Base-by-base conservation (phyloP, 2,797 vertebrate genomes). In the Cyclura pinguis region DNA sequence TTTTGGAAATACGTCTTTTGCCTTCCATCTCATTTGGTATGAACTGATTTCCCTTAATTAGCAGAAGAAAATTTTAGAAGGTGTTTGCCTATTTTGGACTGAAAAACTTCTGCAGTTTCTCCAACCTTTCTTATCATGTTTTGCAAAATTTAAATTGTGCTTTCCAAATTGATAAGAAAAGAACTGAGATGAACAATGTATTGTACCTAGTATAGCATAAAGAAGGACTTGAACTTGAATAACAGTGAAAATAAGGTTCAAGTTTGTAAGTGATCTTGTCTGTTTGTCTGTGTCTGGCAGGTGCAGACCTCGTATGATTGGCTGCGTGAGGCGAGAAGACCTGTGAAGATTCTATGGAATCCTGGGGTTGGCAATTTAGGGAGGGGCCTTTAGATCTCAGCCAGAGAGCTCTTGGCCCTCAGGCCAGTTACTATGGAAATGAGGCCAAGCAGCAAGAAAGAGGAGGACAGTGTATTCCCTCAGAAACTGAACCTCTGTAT, bases 11-110 rank as follows among this genome's bases (percentile, higher is more conserved):
- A 38, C 0, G 87, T 89, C 85, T 90, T 47, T 87, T 92, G 16
- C 12, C 24, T 91, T 95, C 57, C 81, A 2, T 14, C 2, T 1
- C 84, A 1, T 80, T 9, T 91, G 42, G 94, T 12, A 32, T 22
- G 3, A 32, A 16, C 24, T 84, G 10, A 89, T 93, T 81, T 18
- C 47, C 8, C 73, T 90, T 90, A 92, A 90, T 90, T 92, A 91
- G 9, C 50, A 82, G 83, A 89, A 88, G 50, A 8, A 42, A 1
- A 84, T 12, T 87, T 87, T 86, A 80, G 6, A 74, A 90, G 80
- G 10, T 50, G 42, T 59, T 90, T 38, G 89, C 91, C 77, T 81
- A 83, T 83, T 90, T 9, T 62, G 87, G 3, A 7, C 91, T 64
- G 90, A 91, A 84, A 83, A 50, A 52, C 0, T 0, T 47, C 64